Evolutionary conservation across 2,888 invertebrate genomes (phyloP), one percentile per base, ranked within the genome.

Genomic region (Apamea monoglypha): DNA sequence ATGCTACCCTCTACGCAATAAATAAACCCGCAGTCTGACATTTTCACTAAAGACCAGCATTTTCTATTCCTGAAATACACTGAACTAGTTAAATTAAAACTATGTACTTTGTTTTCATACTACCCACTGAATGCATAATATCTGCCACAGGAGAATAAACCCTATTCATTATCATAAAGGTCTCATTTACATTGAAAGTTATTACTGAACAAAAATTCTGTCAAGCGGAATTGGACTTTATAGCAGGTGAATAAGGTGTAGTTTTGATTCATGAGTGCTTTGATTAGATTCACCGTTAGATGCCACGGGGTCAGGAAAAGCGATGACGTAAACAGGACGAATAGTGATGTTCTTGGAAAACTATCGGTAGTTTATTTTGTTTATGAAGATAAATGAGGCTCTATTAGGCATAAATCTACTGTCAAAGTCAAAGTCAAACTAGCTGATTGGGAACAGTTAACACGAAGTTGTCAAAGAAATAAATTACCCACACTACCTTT

Each of bases 271-370:
- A 14, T 50, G 36, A 53, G 36, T 29, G 40, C 1, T n/a, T 40
- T 75, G 78, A 88, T 89, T 88, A 89, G 84, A 90, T 90, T 88
- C 77, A 80, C 74, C 59, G 74, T 59, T 79, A 83, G 80, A 83
- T 83, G 76, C 79, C 72, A 80, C 66, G 69, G 78, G 92, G 92
- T 92, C 92, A 91, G 90, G 91, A 84, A 90, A 90, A 86, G 61
- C 68, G 47, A 80, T 91, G 90, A 91, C 91, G 92, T 85, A 84
- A 83, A 74, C 89, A 92, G 92, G 92, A 91, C 85, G 74, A 78
- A 8, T 87, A 92, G 89, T 78, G 92, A 78, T 81, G 87, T 70
- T 66, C 72, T 10, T 0, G 5, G 12, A 10, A 71, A 70, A 76
- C n/a, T 78, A 80, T 89, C 85, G 84, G 85, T 84, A 81, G 3